Evolutionary conservation across 2,797 vertebrate species (phyloP), one percentile per base, ranked within the genome.

Genomic region (Heteromormyrus szaboi): DNA sequence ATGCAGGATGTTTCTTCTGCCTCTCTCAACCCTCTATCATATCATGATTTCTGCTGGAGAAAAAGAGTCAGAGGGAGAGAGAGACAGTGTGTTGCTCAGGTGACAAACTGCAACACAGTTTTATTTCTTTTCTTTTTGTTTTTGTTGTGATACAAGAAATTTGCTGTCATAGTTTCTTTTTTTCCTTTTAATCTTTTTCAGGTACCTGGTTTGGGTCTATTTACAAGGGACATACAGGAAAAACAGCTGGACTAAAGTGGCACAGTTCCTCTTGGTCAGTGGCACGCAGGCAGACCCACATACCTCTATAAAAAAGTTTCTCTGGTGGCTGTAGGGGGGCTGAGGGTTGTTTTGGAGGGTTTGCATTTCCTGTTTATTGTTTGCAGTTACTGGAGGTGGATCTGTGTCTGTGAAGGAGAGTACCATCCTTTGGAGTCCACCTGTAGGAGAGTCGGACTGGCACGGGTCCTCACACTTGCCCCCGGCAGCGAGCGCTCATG

Each of bases 111-210:
- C 85, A 86, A 65, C 62, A 53, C 59, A 72, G 46, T 33, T 72
- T 72, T 76, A 72, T 89, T 86, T 17, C 33, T 56, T 86, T 86
- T 53, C 48, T 86, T 86, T 86, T 37, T 33, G 48, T 62, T 65
- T 87, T 87, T 87, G 56, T 65, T 37, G 83, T 83, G 88, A 87
- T 86, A 89, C 88, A 89, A 88, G 88, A 89, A 89, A 86, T 76
- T 48, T 89, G 12, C n/a, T 22, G 51, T 81, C 29, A 62, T 62
- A 51, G 33, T 25, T 81, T 53, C 53, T 83, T 68, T 46, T 72
- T 25, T 88, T n/a, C 46, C 33, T 53, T 86, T 11, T 19, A 33
- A 9, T 46, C 9, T 19, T n/a, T 33, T 86, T 86, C 33, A 59
- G 85, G 33, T 59, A 56, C 29, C 25, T 46, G 51, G 51, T 59